phyloP scores from a whole-genome alignment of 2,888 invertebrate genomes.

The Hyposoter didymator region DNA sequence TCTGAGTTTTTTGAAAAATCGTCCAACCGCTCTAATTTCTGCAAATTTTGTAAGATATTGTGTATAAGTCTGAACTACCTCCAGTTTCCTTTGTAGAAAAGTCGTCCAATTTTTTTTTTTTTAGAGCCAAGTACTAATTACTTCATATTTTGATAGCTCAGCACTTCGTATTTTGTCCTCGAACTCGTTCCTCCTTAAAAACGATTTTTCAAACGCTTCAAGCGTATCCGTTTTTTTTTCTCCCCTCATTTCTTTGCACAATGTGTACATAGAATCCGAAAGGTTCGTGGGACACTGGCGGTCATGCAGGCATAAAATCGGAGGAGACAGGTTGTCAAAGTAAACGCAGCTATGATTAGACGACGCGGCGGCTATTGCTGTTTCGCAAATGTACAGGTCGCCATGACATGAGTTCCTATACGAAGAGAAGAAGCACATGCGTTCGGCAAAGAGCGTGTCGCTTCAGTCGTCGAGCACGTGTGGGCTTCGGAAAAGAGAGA shows the following conservation, averaged over 20 bases:
- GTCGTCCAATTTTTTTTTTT: too few relatives aligned
- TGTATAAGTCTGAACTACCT: too few relatives aligned
- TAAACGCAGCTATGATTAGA: conserved; percentile 82
- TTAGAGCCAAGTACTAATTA: not conserved
- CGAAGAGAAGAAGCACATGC: conserved; percentile 71
- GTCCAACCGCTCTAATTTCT: too few relatives aligned
- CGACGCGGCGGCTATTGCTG: conserved; percentile 72
- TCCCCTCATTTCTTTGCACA: conserved; percentile 4
- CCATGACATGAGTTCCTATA: conserved; percentile 33
- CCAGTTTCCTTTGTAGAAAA: too few relatives aligned
- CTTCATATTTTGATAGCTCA: too few relatives aligned
- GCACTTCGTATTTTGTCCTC: too few relatives aligned
- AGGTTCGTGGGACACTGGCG: conserved; percentile 66
- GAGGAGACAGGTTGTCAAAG: conserved; percentile 84
- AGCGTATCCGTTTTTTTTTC: conserved; percentile 27
- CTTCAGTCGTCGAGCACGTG: conserved; percentile 75
- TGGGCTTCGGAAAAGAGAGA: conserved; percentile 42
- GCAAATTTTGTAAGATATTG: too few relatives aligned
- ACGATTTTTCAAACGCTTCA: not conserved
- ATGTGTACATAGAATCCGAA: conserved; percentile 21
- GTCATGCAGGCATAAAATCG: conserved; percentile 83
- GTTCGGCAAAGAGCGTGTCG: conserved; percentile 76
- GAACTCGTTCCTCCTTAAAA: not conserved
- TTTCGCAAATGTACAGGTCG: conserved; percentile 52
- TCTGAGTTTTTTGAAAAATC: too few relatives aligned